These are phyloP conservation scores for Flabesymbios commensalis DNA, from an alignment of 2,888 invertebrate species.

Conservation along the genomic window DNA sequence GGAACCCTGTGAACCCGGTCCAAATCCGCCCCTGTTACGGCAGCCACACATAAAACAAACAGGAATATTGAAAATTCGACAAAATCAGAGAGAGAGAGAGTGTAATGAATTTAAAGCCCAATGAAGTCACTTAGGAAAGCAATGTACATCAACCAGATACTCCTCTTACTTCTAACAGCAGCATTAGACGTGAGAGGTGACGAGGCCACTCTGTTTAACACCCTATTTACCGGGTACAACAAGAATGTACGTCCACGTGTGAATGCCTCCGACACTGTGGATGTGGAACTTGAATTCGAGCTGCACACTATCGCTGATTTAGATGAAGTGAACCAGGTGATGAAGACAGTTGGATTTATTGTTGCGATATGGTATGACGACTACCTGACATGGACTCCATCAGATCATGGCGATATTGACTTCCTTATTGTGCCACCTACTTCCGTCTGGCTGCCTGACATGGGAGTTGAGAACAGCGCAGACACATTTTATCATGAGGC, in stretches of 20 bases:
- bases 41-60: too few species aligned
- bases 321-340: too few species aligned
- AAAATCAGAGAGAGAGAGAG: too few species aligned
- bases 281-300: not conserved
- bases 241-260: not conserved
- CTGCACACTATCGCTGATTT: not conserved
- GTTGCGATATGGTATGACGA: not conserved
- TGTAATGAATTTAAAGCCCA: too few species aligned
- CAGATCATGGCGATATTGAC: not conserved
- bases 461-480: constrained; percentile 7
- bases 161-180: too few species aligned
- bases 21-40: too few species aligned
- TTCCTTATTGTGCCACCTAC: not conserved
- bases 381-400: not conserved
- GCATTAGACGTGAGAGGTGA: not conserved
- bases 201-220: not conserved
- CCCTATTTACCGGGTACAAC: not conserved
- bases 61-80: too few species aligned
- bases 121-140: too few species aligned
- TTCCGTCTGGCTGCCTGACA: not conserved
- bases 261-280: not conserved
- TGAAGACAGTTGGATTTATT: too few species aligned
- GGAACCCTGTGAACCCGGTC: too few species aligned
- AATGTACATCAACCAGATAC: too few species aligned
- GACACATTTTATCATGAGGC: constrained; percentile 8